phyloP scores from a whole-genome alignment of 2,113 vertebrate species.

The Bubalus kerabau region DNA sequence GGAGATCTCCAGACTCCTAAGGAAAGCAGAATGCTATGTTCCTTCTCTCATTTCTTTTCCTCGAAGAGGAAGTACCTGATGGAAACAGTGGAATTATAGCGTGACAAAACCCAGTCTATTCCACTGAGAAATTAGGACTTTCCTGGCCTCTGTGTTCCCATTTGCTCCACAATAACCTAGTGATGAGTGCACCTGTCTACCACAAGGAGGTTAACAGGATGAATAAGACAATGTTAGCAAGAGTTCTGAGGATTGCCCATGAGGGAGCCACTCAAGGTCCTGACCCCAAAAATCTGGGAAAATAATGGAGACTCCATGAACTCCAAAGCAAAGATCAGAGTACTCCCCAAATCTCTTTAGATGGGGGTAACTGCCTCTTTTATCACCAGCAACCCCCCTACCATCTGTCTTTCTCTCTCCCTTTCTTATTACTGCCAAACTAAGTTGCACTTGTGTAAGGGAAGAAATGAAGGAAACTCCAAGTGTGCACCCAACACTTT shows the following conservation, averaged over 20 bases:
- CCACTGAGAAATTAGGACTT: background rate
- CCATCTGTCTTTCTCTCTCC: background rate
- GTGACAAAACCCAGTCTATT: background rate
- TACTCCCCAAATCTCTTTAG: background rate
- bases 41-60: background rate
- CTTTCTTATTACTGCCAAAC: background rate
- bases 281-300: background rate
- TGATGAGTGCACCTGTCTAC: background rate
- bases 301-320: constrained; percentile 32
- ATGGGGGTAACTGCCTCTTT: background rate
- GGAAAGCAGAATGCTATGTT: constrained; percentile 13
- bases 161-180: background rate
- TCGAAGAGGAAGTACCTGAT: background rate
- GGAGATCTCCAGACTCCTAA: constrained; percentile 35
- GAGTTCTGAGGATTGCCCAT: background rate
- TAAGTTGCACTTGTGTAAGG: background rate
- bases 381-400: background rate
- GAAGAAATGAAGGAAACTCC: background rate
- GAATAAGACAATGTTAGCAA: background rate
- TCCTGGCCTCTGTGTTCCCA: background rate
- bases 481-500: background rate
- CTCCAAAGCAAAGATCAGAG: background rate
- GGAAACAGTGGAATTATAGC: background rate
- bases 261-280: background rate
- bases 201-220: background rate